A percentile compares a stretch with the other conserved stretches of the same genome.
Evolutionary conservation across 23 tunicate species (phyloP).

Genomic region (Phallusia fumigata): DNA sequence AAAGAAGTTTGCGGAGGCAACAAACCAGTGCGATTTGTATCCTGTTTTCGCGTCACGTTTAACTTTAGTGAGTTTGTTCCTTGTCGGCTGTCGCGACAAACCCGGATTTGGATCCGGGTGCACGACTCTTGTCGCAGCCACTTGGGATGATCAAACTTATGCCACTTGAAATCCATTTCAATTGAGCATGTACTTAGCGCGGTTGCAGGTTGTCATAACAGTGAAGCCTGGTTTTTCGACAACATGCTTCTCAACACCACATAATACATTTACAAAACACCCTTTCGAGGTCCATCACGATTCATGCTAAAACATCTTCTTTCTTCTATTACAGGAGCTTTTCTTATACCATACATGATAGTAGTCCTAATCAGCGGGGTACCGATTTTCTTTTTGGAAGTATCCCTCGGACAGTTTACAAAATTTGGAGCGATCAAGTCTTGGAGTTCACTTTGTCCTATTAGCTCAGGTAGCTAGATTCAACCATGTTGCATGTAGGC

Average conservation of each 20-base stretch:
- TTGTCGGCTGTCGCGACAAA: slow-evolving; percentile 1
- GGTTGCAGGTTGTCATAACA: too few relatives aligned
- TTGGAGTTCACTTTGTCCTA: slow-evolving; percentile 81
- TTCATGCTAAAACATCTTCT: not conserved
- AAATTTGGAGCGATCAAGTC: slow-evolving; percentile 89
- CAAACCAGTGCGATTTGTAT: not conserved
- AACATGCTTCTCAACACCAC: too few relatives aligned
- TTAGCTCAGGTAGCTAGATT: slow-evolving; percentile 75
- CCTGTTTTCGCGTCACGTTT: slow-evolving; percentile 8
- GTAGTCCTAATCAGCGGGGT: slow-evolving; percentile 90
- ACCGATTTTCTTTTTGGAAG: slow-evolving; percentile 97
- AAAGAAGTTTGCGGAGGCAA: not conserved
- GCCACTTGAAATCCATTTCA: too few relatives aligned
- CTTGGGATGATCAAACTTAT: too few relatives aligned
- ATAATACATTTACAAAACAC: too few relatives aligned
- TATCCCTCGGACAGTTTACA: slow-evolving; percentile 91
- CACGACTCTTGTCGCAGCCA: too few relatives aligned
- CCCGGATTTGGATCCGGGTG: slow-evolving; percentile 27
- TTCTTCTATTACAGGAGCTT: slow-evolving; percentile 71
- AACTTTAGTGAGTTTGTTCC: not conserved
- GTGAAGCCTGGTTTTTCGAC: too few relatives aligned
- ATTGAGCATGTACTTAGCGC: too few relatives aligned
- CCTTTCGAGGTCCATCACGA: not conserved
- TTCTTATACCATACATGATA: slow-evolving; percentile 90
- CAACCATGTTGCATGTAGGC: not conserved